Percentiles rank a stretch among this genome's conserved stretches.
Conservation (phyloP, 2,113 vertebrate species). For the Xiphophorus couchianus region DNA sequence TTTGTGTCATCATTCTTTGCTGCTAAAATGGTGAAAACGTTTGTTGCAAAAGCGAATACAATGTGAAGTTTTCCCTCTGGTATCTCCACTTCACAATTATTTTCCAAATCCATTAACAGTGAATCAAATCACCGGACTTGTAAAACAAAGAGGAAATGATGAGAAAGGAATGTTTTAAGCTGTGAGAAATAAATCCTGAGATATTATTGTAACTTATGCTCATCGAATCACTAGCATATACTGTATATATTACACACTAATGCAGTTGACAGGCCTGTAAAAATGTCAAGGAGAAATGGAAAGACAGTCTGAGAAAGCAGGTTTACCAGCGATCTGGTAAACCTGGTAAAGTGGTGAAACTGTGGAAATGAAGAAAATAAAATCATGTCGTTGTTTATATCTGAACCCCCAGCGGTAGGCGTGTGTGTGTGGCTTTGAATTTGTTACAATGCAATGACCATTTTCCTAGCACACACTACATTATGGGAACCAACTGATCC, state of each 20-base stretch:
- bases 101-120: not conserved
- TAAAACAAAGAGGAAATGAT: not conserved
- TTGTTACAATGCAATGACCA: too few relatives aligned
- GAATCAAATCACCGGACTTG: not conserved
- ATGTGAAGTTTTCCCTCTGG: not conserved
- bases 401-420: slow-evolving; percentile 32
- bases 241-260: not conserved
- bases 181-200: too few relatives aligned
- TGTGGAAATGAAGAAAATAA: slow-evolving; percentile 56
- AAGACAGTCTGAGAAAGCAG: slow-evolving; percentile 27
- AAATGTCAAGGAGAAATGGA: slow-evolving; percentile 16
- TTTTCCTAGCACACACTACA: too few relatives aligned
- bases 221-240: not conserved
- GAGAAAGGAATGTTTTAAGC: not conserved
- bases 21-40: not conserved
- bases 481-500: too few relatives aligned
- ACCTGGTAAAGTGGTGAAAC: not conserved
- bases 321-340: slow-evolving; percentile 5
- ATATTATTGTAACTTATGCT: too few relatives aligned
- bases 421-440: not conserved
- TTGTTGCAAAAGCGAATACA: not conserved
- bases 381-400: slow-evolving; percentile 61
- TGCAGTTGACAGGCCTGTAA: not conserved
- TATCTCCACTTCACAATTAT: not conserved
- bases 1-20: too few relatives aligned